These are phyloP conservation scores for Mamestra configurata DNA, from an alignment of 1,140 invertebrate species.

Conservation along the genomic window DNA sequence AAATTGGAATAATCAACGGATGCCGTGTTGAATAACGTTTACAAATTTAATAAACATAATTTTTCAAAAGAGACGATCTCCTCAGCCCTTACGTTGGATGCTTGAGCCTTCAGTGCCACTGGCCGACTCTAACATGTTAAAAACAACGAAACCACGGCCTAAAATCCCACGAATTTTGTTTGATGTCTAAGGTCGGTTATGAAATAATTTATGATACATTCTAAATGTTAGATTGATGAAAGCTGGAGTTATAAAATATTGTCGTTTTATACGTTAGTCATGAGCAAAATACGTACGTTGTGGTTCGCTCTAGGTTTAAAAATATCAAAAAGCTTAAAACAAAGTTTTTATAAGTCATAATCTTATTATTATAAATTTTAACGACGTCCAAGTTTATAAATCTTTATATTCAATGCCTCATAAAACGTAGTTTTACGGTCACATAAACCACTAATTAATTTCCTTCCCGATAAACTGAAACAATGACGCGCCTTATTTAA, in stretches of 20 bases:
- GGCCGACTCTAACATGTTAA: constrained; percentile 52
- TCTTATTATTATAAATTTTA: not conserved
- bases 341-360: not conserved
- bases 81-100: constrained; percentile 34
- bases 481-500: constrained; percentile 51
- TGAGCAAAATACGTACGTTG: not conserved
- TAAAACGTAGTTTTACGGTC: constrained; percentile 20
- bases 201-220: constrained; percentile 21
- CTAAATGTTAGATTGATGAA: not conserved
- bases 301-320: not conserved
- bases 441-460: constrained; percentile 43
- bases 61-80: constrained; percentile 60
- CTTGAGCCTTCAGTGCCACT: constrained; percentile 29
- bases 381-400: not conserved
- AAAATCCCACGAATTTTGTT: constrained; percentile 36
- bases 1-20: constrained; percentile 85
- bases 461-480: constrained; percentile 29
- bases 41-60: constrained; percentile 80
- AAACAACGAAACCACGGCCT: constrained; percentile 48
- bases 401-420: constrained; percentile 32
- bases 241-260: constrained; percentile 5
- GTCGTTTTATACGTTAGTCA: not conserved
- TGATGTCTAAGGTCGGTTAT: not conserved
- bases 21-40: constrained; percentile 75
- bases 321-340: not conserved